These are phyloP conservation scores for Hippopotamyrus pictus DNA, from an alignment of 2,797 vertebrate genomes.

Conservation along the genomic window DNA sequence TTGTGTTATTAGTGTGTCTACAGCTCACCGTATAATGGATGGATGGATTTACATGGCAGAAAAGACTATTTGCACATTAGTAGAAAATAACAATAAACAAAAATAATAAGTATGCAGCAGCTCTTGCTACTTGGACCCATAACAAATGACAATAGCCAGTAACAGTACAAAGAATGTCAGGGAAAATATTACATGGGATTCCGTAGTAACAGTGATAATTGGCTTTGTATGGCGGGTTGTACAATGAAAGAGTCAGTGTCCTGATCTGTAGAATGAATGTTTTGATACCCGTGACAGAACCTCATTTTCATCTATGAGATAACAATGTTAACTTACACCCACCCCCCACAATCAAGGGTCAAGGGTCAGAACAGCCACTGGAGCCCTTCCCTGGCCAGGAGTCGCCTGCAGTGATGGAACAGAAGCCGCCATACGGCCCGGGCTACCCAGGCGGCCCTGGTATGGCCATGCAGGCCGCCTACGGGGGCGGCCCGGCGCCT, in stretches of 20 bases:
- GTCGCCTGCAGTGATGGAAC: constrained; percentile 75
- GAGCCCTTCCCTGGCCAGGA: constrained; percentile 79
- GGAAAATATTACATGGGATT: neutral
- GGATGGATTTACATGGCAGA: neutral
- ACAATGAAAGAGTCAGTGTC: neutral
- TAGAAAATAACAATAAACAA: neutral
- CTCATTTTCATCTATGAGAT: neutral
- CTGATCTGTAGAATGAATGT: neutral
- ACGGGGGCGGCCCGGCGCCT: constrained; percentile 54
- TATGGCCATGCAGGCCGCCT: constrained; percentile 71
- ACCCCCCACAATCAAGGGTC: constrained; percentile 56
- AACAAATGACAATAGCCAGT: neutral
- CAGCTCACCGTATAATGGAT: neutral
- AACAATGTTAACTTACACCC: neutral
- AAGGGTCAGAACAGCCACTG: constrained; percentile 74
- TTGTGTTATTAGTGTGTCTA: neutral
- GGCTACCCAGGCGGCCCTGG: constrained; percentile 79
- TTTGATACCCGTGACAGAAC: neutral
- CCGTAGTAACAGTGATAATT: neutral
- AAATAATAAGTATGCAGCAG: neutral
- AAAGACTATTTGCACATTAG: neutral
- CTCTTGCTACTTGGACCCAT: neutral
- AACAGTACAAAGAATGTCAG: neutral
- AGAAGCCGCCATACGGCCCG: constrained; percentile 80
- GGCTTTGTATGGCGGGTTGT: neutral